These are phyloP conservation scores for Danionella cerebrum DNA, from an alignment of 2,113 vertebrate species.

Conservation along the genomic window DNA sequence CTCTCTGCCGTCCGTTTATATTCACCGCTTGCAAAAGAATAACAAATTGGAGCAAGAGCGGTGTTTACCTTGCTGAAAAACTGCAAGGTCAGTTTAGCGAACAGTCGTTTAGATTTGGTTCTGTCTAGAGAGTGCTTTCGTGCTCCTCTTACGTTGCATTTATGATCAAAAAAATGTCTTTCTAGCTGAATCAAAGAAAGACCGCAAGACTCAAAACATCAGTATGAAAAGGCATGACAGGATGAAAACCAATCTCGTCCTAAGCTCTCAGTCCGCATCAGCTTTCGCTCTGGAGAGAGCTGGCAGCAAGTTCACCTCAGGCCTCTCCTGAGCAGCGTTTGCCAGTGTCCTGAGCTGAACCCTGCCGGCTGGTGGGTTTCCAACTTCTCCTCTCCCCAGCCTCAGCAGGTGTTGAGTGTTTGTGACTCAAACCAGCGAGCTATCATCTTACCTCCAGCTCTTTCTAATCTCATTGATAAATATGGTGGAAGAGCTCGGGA, in stretches of 20 bases:
- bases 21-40: not conserved
- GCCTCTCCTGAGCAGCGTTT: slow-evolving; percentile 39
- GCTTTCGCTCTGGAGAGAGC: slow-evolving; percentile 32
- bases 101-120: slow-evolving; percentile 3
- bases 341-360: slow-evolving; percentile 58
- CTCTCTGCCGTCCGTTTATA: not conserved
- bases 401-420: slow-evolving; percentile 61
- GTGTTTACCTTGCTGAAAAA: not conserved
- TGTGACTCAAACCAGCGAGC: slow-evolving; percentile 45
- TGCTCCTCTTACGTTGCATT: not conserved
- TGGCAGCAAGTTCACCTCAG: slow-evolving; percentile 30
- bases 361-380: slow-evolving; percentile 43
- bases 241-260: slow-evolving; percentile 24
- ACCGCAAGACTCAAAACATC: slow-evolving; percentile 24
- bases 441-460: slow-evolving; percentile 14
- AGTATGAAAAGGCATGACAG: slow-evolving; percentile 20
- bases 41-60: not conserved
- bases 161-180: not conserved
- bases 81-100: not conserved
- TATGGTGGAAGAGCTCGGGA: not conserved
- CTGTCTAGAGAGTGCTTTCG: not conserved
- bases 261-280: slow-evolving; percentile 12
- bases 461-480: slow-evolving; percentile 18
- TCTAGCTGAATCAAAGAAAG: slow-evolving; percentile 11
- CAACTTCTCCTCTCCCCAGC: slow-evolving; percentile 42